phyloP scores from a whole-genome alignment of 2,113 vertebrate species.

The Baryphthengus martii region DNA sequence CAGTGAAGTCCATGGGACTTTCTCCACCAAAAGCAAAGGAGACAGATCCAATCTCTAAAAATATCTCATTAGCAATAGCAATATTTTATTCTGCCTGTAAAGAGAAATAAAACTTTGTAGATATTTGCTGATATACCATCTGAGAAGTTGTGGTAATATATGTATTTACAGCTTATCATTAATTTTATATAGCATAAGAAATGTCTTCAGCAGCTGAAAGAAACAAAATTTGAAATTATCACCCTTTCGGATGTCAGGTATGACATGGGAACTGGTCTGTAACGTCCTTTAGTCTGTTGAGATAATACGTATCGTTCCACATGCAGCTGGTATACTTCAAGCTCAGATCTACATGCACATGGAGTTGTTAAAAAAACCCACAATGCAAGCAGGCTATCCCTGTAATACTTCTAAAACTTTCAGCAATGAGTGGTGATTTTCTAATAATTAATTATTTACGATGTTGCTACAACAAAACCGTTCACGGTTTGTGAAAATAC shows the following conservation, averaged over 20 bases:
- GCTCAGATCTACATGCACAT: neutral
- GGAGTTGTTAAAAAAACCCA: neutral
- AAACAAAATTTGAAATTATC: neutral
- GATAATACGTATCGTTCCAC: neutral
- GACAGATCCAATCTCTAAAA: neutral
- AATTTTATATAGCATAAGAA: neutral
- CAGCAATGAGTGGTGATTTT: neutral
- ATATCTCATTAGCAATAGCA: neutral
- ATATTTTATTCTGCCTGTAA: neutral
- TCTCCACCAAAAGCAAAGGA: neutral
- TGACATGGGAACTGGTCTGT: neutral
- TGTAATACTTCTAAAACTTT: neutral
- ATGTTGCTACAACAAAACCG: neutral
- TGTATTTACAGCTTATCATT: neutral
- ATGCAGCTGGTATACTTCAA: neutral
- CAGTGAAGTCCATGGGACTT: neutral
- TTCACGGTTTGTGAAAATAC: neutral
- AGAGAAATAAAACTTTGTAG: neutral
- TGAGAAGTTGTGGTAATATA: neutral
- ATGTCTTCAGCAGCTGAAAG: neutral
- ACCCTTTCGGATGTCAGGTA: neutral
- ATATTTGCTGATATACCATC: neutral
- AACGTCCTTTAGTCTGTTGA: neutral
- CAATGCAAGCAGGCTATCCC: neutral
- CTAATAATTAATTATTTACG: neutral